Evolutionary conservation across 2,888 invertebrate species (phyloP).

Genomic region (Cacoxenus indagator): DNA sequence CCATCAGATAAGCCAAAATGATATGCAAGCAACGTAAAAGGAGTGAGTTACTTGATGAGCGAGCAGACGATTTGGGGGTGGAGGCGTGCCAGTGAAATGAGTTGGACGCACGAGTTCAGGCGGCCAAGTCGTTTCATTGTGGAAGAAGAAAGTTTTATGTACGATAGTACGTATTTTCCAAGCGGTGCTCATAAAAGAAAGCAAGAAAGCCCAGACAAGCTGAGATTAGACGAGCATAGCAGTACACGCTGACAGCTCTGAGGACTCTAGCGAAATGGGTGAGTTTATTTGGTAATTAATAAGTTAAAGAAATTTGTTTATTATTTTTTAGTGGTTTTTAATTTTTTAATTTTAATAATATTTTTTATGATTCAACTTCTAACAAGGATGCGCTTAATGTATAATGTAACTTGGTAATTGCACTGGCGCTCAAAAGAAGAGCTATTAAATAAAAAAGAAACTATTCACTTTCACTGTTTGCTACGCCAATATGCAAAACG

Average conservation of each 20-base stretch:
- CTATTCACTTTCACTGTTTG: not conserved
- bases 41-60: not conserved
- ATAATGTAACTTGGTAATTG: not conserved
- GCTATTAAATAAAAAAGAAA: not conserved
- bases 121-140: too few relatives aligned
- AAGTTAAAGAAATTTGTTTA: not conserved
- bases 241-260: not conserved
- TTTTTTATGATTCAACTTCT: too few relatives aligned
- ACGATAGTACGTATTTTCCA: too few relatives aligned
- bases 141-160: too few relatives aligned
- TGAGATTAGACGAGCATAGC: too few relatives aligned
- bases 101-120: too few relatives aligned
- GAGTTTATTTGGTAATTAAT: not conserved
- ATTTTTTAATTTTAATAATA: conserved; percentile 12
- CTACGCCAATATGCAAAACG: not conserved
- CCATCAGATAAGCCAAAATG: conserved; percentile 12
- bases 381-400: too few relatives aligned
- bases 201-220: too few relatives aligned
- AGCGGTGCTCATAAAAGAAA: too few relatives aligned
- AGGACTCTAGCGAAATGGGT: not conserved
- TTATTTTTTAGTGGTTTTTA: too few relatives aligned
- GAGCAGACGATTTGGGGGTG: not conserved
- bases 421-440: not conserved
- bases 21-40: conserved; percentile 8
- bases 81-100: not conserved